Evolutionary conservation across 2,113 vertebrate genomes (phyloP).

Genomic region (Ciconia boyciana): DNA sequence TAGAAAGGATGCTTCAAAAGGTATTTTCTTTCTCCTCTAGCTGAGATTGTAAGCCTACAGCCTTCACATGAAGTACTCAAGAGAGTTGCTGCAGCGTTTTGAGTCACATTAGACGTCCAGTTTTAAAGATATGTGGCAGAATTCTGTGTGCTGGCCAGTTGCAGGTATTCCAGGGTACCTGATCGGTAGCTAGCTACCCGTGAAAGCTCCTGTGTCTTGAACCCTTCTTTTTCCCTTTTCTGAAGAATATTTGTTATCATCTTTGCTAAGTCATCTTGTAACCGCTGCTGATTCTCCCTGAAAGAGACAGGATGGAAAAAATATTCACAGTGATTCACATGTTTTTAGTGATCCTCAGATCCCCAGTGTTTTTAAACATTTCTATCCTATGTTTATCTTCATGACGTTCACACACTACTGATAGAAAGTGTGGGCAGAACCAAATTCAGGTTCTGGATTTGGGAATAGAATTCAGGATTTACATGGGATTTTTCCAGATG

Average conservation of each 20-base stretch:
- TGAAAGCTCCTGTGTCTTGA: conserved; percentile 58
- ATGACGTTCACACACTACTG: background rate
- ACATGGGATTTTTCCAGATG: background rate
- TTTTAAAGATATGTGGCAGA: conserved; percentile 81
- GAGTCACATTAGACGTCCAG: background rate
- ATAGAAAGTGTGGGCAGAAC: background rate
- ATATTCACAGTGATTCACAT: background rate
- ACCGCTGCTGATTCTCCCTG: conserved; percentile 94
- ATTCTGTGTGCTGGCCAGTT: conserved; percentile 80
- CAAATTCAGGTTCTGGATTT: background rate
- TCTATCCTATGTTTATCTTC: background rate
- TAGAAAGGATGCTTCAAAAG: background rate
- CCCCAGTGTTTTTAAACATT: background rate
- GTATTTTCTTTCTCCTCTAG: background rate
- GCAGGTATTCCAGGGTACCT: conserved; percentile 86
- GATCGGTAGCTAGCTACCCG: conserved; percentile 70
- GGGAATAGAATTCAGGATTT: background rate
- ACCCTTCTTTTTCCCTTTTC: conserved; percentile 71
- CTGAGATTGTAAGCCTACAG: background rate
- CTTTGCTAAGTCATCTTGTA: conserved; percentile 89
- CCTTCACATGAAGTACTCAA: background rate
- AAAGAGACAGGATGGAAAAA: background rate
- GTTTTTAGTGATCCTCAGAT: background rate
- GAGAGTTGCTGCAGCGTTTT: background rate
- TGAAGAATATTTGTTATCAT: conserved; percentile 85